phyloP scores from a whole-genome alignment of 2,113 vertebrate genomes.

The Pipa parva region DNA sequence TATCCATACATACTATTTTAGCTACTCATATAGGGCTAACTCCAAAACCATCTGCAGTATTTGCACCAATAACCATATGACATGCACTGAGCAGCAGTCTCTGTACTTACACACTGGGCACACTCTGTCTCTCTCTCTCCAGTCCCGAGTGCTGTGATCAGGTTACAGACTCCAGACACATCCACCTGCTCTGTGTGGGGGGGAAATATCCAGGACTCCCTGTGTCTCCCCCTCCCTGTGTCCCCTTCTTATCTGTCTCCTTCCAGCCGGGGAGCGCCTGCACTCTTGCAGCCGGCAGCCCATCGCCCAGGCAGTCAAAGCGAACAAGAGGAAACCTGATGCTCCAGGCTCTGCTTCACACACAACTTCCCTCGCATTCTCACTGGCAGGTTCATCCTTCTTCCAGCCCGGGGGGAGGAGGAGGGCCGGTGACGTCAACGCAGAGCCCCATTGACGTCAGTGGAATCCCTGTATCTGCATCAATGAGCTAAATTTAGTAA shows the following conservation, averaged over 20 bases:
- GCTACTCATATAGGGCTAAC: no score
- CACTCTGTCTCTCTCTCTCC: conserved; percentile 16
- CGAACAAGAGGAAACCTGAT: conserved; percentile 13
- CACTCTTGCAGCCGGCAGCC: not conserved
- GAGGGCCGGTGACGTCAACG: conserved; percentile 54
- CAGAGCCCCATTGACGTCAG: conserved; percentile 59
- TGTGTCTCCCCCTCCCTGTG: not conserved
- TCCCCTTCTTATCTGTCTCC: not conserved
- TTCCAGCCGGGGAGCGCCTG: not conserved
- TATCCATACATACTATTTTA: no score
- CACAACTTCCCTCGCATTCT: conserved; percentile 27
- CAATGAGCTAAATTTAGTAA: conserved; percentile 67
- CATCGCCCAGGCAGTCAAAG: not conserved
- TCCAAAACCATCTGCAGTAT: no score
- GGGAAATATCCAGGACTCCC: conserved; percentile 19
- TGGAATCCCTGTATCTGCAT: conserved; percentile 67
- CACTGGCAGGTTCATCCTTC: conserved; percentile 41
- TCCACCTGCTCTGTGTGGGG: conserved; percentile 32
- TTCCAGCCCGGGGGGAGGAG: conserved; percentile 36
- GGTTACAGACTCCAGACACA: conserved; percentile 22
- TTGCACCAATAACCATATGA: no score
- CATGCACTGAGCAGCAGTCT: conserved; percentile 1
- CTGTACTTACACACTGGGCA: conserved; percentile 28
- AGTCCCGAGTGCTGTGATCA: conserved; percentile 21
- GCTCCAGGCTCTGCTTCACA: conserved; percentile 15